A percentile compares a stretch with the other conserved stretches of the same genome.
These are phyloP conservation scores for Pyxicephalus adspersus DNA, from an alignment of 2,113 vertebrate species.

Conservation along the genomic window DNA sequence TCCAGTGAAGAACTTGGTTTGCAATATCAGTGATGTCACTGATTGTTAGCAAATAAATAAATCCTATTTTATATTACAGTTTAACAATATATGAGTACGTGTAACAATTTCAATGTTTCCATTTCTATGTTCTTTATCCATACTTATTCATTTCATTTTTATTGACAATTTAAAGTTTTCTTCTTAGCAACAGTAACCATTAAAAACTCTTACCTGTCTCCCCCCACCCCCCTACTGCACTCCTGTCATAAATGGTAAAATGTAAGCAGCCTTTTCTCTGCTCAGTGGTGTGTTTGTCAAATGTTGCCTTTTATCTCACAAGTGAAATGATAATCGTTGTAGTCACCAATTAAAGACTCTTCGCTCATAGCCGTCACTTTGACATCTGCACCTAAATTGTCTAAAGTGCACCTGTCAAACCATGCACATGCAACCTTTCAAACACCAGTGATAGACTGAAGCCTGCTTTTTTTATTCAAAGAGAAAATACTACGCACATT, in stretches of 20 bases:
- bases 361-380: constrained; percentile 38
- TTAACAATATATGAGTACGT: too few relatives aligned
- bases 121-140: background rate
- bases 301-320: constrained; percentile 36
- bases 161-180: background rate
- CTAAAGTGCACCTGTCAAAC: constrained; percentile 33
- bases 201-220: constrained; percentile 6
- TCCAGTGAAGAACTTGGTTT: too few relatives aligned
- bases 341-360: constrained; percentile 43
- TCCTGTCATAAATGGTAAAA: constrained; percentile 25
- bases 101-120: too few relatives aligned
- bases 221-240: background rate
- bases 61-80: too few relatives aligned
- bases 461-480: too few relatives aligned
- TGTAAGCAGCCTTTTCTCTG: constrained; percentile 32
- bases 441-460: too few relatives aligned
- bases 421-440: too few relatives aligned
- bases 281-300: constrained; percentile 36
- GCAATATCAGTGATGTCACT: too few relatives aligned
- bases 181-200: constrained; percentile 31
- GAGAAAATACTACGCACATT: too few relatives aligned
- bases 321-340: constrained; percentile 33
- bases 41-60: too few relatives aligned
- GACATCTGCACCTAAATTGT: constrained; percentile 30
- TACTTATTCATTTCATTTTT: background rate